Conservation (phyloP, 30 jellyfish, hydroid and myxozoan genomes). For the Hydractinia symbiolongicarpus region DNA sequence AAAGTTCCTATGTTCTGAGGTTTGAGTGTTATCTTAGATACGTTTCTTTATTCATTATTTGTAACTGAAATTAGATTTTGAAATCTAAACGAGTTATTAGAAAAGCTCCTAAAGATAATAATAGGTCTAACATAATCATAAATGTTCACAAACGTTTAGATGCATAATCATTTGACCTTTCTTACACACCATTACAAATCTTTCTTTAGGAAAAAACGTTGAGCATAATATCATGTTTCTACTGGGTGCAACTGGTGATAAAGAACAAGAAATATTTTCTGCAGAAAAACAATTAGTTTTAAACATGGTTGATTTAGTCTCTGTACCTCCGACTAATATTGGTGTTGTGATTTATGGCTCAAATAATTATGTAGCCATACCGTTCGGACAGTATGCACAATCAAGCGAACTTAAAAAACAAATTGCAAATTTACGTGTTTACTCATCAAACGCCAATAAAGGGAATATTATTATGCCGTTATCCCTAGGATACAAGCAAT, state of each 20-base stretch:
- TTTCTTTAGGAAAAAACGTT: constrained; percentile 21
- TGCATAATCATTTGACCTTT: too few species aligned
- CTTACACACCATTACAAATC: not conserved
- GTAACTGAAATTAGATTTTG: too few species aligned
- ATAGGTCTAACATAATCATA: too few species aligned
- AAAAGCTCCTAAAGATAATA: too few species aligned
- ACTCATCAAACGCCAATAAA: not conserved
- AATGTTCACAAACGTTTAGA: too few species aligned
- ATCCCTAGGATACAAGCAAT: constrained; percentile 26
- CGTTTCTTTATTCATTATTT: too few species aligned
- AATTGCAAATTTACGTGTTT: constrained; percentile 18
- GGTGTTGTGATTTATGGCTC: constrained; percentile 42
- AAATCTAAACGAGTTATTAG: too few species aligned
- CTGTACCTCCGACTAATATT: constrained; percentile 22
- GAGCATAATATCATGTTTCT: constrained; percentile 29
- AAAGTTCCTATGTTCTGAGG: not conserved
- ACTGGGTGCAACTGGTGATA: constrained; percentile 28
- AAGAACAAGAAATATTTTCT: constrained; percentile 1
- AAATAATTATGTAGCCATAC: constrained; percentile 27
- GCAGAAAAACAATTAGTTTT: constrained; percentile 27
- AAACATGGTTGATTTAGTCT: constrained; percentile 23
- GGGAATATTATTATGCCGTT: constrained; percentile 29
- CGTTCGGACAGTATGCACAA: constrained; percentile 22
- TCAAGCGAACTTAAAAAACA: not conserved
- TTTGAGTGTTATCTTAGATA: not conserved